These are phyloP conservation scores for Atrina japonica DNA, from an alignment of 2,888 invertebrate genomes.

Conservation along the genomic window DNA sequence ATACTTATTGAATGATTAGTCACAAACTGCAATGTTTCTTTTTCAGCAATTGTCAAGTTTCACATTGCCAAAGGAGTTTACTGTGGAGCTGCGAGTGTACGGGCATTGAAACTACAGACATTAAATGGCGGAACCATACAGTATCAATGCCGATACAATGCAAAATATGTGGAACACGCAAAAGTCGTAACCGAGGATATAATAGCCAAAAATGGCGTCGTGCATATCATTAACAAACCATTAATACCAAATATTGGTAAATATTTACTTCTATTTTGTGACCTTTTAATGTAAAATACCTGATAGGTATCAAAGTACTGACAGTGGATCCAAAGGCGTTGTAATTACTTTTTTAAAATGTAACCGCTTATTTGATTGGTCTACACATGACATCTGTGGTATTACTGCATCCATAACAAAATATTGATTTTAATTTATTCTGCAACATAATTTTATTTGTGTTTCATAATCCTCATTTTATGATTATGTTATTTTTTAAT, in stretches of 20 bases:
- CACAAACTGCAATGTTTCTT: neutral
- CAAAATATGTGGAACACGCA: constrained; percentile 80
- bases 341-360: too few species aligned
- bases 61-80: constrained; percentile 82
- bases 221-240: constrained; percentile 82
- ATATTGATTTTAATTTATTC: too few species aligned
- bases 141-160: constrained; percentile 81
- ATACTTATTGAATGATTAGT: too few species aligned
- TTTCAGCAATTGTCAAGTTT: constrained; percentile 81
- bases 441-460: too few species aligned
- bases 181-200: constrained; percentile 79
- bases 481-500: too few species aligned
- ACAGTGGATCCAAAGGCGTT: too few species aligned
- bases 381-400: neutral
- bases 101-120: constrained; percentile 80
- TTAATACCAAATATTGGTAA: constrained; percentile 82
- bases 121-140: constrained; percentile 78
- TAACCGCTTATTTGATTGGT: too few species aligned
- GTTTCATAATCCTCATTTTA: too few species aligned
- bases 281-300: neutral
- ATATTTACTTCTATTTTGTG: constrained; percentile 5
- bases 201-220: constrained; percentile 81
- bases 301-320: too few species aligned
- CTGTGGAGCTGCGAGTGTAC: constrained; percentile 82
- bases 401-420: too few species aligned